Base-by-base conservation (phyloP, 1,140 invertebrate species). In the Belonocnema kinseyi region DNA sequence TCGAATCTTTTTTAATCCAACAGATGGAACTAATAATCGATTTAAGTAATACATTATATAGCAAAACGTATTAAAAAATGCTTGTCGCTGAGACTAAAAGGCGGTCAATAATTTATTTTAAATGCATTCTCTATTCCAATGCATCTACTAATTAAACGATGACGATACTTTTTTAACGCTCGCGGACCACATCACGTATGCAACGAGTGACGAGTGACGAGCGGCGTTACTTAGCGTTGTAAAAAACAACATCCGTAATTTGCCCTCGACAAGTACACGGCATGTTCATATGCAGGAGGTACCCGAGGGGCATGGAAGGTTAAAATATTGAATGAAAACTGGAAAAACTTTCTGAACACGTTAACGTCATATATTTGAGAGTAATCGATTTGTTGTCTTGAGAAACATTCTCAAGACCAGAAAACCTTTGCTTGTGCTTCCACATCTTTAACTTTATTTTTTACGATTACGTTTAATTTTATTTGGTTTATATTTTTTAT, bases 201-300 rank as follows among this genome's bases (percentile, higher is more conserved):
- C 75, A 78, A 73, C 70, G 50, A 77, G 72, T 76, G 58, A 75
- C 78, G 73, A 77, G 54, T 50, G 26, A 54, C 71, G 26, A 11
- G 17, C n/a, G 54, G 54, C 21, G 19, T 58, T 58, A 58, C 56
- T 58, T 58, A 26, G 56, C 56, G 19, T 58, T 58, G 33, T 58
- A 58, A 58, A 58, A 58, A 58, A 58, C 56, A 19, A 58, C 56
- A 58, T 19, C 21, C 56, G 56, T 58, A 58, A 58, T 58, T 58
- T 58, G 21, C 56, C 56, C 56, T 58, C 56, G 17, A 58, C 56
- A 58, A 58, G 56, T 33, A 58, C 56, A 58, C 56, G 56, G 56
- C 56, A 58, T 58, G 56, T 58, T 58, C 56, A 58, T 46, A 46
- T 58, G 19, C 19, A 58, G 56, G 56, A 26, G 56, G 19, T 58